Evolutionary conservation across 2,113 vertebrate species (phyloP).

Genomic region (Calidris pugnax): DNA sequence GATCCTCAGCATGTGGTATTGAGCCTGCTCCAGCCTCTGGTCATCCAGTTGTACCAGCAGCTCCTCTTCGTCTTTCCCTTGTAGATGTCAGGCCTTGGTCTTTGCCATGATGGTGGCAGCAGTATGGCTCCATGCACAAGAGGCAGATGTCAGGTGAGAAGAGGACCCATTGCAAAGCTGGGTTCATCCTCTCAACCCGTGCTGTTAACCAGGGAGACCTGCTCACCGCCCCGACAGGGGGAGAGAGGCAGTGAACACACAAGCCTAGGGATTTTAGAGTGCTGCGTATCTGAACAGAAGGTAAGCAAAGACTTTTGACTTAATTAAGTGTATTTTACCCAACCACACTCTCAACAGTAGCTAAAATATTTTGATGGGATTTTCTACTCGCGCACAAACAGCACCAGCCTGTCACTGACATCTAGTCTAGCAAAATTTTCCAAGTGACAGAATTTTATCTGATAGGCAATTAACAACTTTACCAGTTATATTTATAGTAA

Average conservation of each 20-base stretch:
- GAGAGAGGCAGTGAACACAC: not conserved
- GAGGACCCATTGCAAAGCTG: not conserved
- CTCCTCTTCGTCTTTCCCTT: not conserved
- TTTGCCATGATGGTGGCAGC: not conserved
- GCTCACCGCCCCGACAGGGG: fast-evolving
- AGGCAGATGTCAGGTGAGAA: not conserved
- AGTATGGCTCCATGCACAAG: not conserved
- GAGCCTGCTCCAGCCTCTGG: not conserved
- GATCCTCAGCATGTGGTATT: not conserved
- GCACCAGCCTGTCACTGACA: not conserved
- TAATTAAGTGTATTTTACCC: not conserved
- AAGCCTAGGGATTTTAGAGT: not conserved
- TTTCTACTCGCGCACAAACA: not conserved
- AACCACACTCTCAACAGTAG: not conserved
- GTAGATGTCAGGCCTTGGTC: not conserved
- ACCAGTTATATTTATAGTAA: not conserved
- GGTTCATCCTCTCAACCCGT: not conserved
- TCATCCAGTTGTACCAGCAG: fast-evolving
- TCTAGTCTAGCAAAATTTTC: not conserved
- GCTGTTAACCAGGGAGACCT: not conserved
- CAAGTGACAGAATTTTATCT: not conserved
- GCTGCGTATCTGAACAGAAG: not conserved
- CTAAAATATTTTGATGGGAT: not conserved
- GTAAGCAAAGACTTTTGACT: not conserved
- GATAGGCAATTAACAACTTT: not conserved